phyloP scores from a whole-genome alignment of 2,888 invertebrate species.

The Melangyna quadrimaculata region DNA sequence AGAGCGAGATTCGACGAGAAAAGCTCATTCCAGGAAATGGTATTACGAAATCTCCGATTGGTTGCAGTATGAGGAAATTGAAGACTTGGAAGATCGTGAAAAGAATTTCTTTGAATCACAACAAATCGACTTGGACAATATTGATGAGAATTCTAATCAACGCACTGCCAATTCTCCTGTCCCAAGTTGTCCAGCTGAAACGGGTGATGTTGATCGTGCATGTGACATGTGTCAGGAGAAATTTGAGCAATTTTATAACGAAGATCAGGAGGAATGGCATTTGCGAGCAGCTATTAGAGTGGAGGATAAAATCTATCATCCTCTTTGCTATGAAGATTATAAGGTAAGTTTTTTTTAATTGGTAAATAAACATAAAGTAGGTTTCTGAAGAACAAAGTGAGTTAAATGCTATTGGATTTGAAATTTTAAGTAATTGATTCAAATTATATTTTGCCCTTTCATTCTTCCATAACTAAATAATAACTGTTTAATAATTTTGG shows the following conservation, averaged over 20 bases:
- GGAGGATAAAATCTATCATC: constrained; percentile 91
- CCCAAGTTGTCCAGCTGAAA: constrained; percentile 87
- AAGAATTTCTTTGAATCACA: constrained; percentile 94
- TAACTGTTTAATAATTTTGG: too few relatives aligned
- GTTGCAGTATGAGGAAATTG: constrained; percentile 96
- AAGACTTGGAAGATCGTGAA: constrained; percentile 93
- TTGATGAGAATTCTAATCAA: constrained; percentile 82
- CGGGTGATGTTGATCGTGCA: constrained; percentile 84
- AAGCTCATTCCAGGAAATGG: constrained; percentile 93
- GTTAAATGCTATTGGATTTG: too few relatives aligned
- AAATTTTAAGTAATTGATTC: too few relatives aligned
- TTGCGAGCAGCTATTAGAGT: constrained; percentile 90
- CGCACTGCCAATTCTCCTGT: constrained; percentile 83
- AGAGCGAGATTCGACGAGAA: constrained; percentile 91
- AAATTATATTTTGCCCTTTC: too few relatives aligned
- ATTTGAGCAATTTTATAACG: constrained; percentile 97
- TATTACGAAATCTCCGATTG: constrained; percentile 95
- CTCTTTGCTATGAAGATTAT: constrained; percentile 93
- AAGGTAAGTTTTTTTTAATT: constrained; percentile 82
- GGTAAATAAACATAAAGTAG: too few relatives aligned
- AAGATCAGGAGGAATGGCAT: constrained; percentile 99
- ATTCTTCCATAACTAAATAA: too few relatives aligned
- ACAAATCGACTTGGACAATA: constrained; percentile 82
- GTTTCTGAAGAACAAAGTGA: too few relatives aligned
- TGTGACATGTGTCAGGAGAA: constrained; percentile 96